phyloP scores from a whole-genome alignment of 2,888 invertebrate species.

The Xanthia icteritia region DNA sequence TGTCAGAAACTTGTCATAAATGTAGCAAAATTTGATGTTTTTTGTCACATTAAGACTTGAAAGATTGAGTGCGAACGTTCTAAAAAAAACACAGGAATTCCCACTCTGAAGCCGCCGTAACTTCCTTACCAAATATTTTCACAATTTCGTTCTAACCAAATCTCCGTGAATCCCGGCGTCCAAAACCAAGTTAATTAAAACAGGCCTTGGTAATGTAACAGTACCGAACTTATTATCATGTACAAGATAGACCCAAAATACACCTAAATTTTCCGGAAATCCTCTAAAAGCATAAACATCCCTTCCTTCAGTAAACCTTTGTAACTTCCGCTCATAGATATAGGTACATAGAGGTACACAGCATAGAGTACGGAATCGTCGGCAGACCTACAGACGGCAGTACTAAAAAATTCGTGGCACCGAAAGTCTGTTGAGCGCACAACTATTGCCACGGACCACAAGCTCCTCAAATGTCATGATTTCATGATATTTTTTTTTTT shows the following conservation, averaged over 20 bases:
- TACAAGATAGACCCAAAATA: conserved; percentile 5
- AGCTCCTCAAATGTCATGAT: not conserved
- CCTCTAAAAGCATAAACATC: not conserved
- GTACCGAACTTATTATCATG: not conserved
- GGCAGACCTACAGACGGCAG: not conserved
- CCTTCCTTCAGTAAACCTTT: conserved; percentile 10
- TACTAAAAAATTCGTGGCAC: not conserved
- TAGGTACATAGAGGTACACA: too few relatives aligned
- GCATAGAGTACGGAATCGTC: not conserved
- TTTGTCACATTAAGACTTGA: not conserved
- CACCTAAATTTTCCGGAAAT: not conserved
- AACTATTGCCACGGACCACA: not conserved
- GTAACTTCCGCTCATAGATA: not conserved
- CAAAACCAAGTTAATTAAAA: conserved; percentile 7
- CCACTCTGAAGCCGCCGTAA: too few relatives aligned
- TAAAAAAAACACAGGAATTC: not conserved
- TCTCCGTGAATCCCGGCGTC: too few relatives aligned
- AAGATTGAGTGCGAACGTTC: not conserved
- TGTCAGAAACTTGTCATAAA: not conserved
- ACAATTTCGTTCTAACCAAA: not conserved
- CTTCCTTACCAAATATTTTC: not conserved
- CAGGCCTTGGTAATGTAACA: not conserved
- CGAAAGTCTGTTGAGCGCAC: not conserved
- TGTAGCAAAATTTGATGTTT: not conserved
- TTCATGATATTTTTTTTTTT: too few relatives aligned